Evolutionary conservation across 2,888 invertebrate genomes (phyloP).

Genomic region (Amitus sp.): DNA sequence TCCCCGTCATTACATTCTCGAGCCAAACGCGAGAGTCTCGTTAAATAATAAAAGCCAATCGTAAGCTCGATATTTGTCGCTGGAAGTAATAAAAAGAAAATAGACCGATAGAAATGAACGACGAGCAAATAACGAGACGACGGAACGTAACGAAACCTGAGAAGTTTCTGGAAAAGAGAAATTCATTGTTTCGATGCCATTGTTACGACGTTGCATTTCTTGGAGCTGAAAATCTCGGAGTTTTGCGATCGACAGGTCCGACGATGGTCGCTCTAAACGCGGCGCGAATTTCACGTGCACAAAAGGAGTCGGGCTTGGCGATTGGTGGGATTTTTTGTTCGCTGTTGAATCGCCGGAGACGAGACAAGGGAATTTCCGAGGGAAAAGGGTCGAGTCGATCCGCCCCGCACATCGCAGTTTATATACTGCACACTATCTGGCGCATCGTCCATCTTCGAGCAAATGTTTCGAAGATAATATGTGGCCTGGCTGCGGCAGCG

Average conservation of each 20-base stretch:
- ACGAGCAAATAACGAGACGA: background rate
- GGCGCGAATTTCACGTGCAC: too few species aligned
- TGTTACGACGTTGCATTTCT: too few species aligned
- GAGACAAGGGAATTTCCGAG: constrained; percentile 19
- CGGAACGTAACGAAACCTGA: background rate
- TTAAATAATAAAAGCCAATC: constrained; percentile 1
- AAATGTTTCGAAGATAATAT: constrained; percentile 36
- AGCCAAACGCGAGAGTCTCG: too few species aligned
- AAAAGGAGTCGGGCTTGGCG: too few species aligned
- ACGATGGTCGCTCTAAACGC: too few species aligned
- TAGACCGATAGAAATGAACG: constrained; percentile 3
- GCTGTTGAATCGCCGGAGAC: too few species aligned
- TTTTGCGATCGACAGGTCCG: too few species aligned
- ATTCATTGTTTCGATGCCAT: background rate
- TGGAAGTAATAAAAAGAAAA: constrained; percentile 3
- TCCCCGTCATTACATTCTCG: too few species aligned
- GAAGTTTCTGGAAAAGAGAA: background rate
- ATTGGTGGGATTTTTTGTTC: too few species aligned
- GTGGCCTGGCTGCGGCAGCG: constrained; percentile 24
- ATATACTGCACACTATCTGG: constrained; percentile 10
- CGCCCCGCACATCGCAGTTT: constrained; percentile 16
- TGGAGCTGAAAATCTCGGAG: too few species aligned
- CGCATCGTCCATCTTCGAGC: constrained; percentile 31
- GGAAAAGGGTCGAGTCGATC: constrained; percentile 36
- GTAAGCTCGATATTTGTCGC: background rate